Evolutionary conservation across 2,797 vertebrate species (phyloP).

Genomic region (Ptychadena robeensis): DNA sequence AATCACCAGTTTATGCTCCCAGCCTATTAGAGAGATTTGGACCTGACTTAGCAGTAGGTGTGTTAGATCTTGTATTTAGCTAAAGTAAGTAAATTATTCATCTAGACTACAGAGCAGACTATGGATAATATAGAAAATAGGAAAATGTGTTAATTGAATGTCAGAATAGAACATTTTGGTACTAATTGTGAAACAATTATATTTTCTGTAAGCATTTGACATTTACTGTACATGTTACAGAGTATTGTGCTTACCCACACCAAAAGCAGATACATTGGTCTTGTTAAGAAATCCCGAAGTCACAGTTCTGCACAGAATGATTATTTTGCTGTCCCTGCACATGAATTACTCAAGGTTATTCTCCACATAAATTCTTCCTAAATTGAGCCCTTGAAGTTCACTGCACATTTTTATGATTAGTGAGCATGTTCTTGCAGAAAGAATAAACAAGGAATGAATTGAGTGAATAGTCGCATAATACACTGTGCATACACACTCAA

Average conservation of each 20-base stretch:
- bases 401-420: conserved; percentile 56
- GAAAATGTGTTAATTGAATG: background rate
- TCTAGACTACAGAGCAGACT: too few relatives aligned
- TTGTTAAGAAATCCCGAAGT: conserved; percentile 9
- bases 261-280: conserved; percentile 2
- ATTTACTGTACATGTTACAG: background rate
- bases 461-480: conserved; percentile 40
- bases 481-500: conserved; percentile 16
- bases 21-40: too few relatives aligned
- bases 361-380: conserved; percentile 50
- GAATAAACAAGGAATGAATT: conserved; percentile 57
- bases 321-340: conserved; percentile 48
- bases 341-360: conserved; percentile 60
- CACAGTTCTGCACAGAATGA: conserved; percentile 24
- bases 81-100: too few relatives aligned
- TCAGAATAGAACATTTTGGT: background rate
- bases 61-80: too few relatives aligned
- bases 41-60: too few relatives aligned
- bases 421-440: conserved; percentile 45
- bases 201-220: background rate
- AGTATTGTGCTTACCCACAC: conserved; percentile 14
- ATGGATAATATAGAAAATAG: too few relatives aligned
- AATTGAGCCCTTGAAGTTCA: conserved; percentile 59
- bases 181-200: background rate
- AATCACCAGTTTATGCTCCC: too few relatives aligned